Evolutionary conservation across 2,888 invertebrate genomes (phyloP), one percentile per base, ranked within the genome.

Genomic region (Drosophila robusta): DNA sequence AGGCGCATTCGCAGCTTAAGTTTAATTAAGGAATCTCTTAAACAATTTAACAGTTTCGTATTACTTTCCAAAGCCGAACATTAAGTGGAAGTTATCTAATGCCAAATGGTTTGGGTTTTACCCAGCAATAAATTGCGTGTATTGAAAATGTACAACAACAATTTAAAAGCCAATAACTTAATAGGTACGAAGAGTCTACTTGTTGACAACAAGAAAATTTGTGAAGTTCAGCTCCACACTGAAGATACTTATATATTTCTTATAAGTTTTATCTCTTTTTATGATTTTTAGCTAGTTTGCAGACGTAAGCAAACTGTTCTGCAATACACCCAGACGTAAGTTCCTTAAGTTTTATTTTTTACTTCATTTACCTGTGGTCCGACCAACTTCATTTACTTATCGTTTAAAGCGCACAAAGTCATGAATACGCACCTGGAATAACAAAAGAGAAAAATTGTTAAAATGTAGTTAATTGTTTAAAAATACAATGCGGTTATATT

Each of bases 21-120:
- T 82, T 87, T 85, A 82, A 87, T 82, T 87, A 72, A 75, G 72
- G 82, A 87, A 87, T 87, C 71, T 70, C 9, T 32, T 14, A n/a
- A 57, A 61, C 62, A 61, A 75, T 75, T 75, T 46, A 16, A 29
- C 69, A 34, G 24, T 34, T 57, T 69, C 41, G 50, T 69, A 50
- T 73, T 62, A 77, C 78, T 75, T 73, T 58, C 74, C 62, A 47
- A 39, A 29, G n/a, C 50, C 24, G 41, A 8, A 55, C 44, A 51
- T 36, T 6, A 34, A 38, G 22, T 50, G 29, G 2, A 12, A 38
- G 47, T 75, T 70, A 61, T 69, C 29, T 51, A 61, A 61, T 22
- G 11, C 18, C 22, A 26, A 26, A 14, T 32, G 45, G 34, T 4
- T 6, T 7, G 5, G n/a, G 9, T 41, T 16, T 18, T 41, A 41